Evolutionary conservation across 2,888 invertebrate species (phyloP).

Genomic region (Andrena minutula): DNA sequence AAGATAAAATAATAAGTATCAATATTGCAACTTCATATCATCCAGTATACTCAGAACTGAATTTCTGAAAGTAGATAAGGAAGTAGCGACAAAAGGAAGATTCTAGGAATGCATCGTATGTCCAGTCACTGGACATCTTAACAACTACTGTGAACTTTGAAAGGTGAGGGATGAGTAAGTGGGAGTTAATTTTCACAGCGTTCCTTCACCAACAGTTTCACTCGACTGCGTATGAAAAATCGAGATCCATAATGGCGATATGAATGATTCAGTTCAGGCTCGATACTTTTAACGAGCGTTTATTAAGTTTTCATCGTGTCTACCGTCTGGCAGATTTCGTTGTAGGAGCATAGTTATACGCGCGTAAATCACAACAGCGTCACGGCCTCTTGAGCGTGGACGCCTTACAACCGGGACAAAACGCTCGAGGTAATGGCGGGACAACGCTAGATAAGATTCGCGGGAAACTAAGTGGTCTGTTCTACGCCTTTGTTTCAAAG

Average conservation of each 20-base stretch:
- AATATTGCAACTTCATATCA: no score
- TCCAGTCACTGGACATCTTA: no score
- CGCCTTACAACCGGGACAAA: conserved; percentile 17
- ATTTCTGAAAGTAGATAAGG: no score
- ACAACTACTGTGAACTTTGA: no score
- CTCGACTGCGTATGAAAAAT: no score
- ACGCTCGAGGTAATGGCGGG: conserved; percentile 22
- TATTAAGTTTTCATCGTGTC: conserved; percentile 60
- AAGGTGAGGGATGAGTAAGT: no score
- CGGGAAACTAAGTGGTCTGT: conserved; percentile 21
- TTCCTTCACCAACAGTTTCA: no score
- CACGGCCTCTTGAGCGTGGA: conserved; percentile 12
- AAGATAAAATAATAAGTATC: no score
- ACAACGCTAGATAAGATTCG: conserved; percentile 45
- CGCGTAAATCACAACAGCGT: conserved; percentile 35
- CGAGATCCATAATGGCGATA: not conserved
- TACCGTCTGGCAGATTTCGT: conserved; percentile 15
- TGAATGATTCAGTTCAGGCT: not conserved
- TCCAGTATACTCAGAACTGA: no score
- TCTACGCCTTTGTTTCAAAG: conserved; percentile 25
- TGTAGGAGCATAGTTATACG: not conserved
- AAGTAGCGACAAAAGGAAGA: no score
- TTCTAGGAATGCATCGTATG: no score
- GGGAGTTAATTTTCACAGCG: no score
- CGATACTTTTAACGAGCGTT: conserved; percentile 35